These are phyloP conservation scores for Setipinna tenuifilis DNA, from an alignment of 2,797 vertebrate species.

Conservation along the genomic window DNA sequence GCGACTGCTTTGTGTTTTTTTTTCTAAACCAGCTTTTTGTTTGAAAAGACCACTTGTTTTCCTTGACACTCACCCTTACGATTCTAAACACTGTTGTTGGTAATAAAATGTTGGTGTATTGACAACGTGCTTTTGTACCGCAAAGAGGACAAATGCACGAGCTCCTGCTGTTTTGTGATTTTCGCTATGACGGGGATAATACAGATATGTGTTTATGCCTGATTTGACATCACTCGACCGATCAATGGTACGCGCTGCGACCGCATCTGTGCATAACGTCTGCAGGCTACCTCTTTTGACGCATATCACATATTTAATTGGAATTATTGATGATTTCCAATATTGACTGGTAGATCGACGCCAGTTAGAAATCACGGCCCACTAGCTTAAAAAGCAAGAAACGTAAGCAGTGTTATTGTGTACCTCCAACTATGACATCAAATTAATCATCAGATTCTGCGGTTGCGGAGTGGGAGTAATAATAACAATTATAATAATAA, in stretches of 20 bases:
- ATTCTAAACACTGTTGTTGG: neutral
- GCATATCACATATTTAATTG: neutral
- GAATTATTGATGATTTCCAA: neutral
- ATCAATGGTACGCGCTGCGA: neutral
- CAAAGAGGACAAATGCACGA: neutral
- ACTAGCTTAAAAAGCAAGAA: neutral
- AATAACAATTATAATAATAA: too few relatives aligned
- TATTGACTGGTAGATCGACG: neutral
- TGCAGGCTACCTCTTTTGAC: neutral
- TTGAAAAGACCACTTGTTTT: constrained; percentile 18
- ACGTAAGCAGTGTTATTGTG: neutral
- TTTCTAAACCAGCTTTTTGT: neutral
- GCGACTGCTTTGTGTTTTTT: constrained; percentile 21
- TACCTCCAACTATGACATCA: neutral
- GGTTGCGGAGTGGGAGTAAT: neutral
- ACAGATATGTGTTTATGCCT: neutral
- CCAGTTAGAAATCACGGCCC: neutral
- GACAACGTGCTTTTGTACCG: neutral
- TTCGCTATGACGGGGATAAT: neutral
- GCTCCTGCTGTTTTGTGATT: neutral
- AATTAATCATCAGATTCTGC: neutral
- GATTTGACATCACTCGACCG: neutral
- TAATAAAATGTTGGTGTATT: neutral
- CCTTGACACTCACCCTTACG: neutral
- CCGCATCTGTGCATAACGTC: neutral